These are phyloP conservation scores for Aspidiotus rigidus DNA, from an alignment of 2,888 invertebrate genomes.

Conservation along the genomic window DNA sequence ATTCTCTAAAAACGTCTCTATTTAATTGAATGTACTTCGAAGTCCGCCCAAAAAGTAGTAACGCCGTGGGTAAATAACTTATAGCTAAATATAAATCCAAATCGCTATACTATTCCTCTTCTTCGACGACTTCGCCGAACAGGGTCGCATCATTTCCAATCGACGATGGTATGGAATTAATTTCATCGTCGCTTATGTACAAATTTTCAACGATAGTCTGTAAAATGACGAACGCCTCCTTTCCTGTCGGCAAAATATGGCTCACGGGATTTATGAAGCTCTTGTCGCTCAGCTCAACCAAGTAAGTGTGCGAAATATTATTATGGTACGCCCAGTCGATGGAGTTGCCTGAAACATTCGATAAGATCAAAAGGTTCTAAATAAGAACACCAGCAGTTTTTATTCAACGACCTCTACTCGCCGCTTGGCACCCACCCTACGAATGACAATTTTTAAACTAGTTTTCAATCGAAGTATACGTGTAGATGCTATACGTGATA, in stretches of 20 bases:
- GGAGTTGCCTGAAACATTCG: constrained; percentile 13
- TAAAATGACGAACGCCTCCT: constrained; percentile 61
- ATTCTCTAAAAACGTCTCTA: too few species aligned
- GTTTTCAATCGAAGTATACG: too few species aligned
- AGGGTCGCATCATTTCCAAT: not conserved
- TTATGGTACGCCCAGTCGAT: constrained; percentile 22
- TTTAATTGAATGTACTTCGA: too few species aligned
- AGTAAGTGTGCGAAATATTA: constrained; percentile 13
- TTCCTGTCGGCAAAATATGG: constrained; percentile 62
- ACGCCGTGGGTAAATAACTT: too few species aligned
- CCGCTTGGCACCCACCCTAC: too few species aligned
- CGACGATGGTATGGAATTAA: constrained; percentile 1
- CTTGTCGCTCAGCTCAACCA: constrained; percentile 13
- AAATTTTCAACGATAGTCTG: constrained; percentile 19
- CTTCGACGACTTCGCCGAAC: not conserved
- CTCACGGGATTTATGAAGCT: constrained; percentile 49
- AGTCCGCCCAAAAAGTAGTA: too few species aligned
- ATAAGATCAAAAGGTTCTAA: not conserved
- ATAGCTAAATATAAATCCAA: too few species aligned
- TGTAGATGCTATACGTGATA: too few species aligned
- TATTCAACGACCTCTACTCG: too few species aligned
- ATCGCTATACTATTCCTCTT: not conserved
- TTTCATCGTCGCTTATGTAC: constrained; percentile 5
- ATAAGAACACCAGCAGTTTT: not conserved
- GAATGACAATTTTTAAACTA: too few species aligned